Evolutionary conservation across 2,888 invertebrate species (phyloP).

Genomic region (Cantharis lateralis): DNA sequence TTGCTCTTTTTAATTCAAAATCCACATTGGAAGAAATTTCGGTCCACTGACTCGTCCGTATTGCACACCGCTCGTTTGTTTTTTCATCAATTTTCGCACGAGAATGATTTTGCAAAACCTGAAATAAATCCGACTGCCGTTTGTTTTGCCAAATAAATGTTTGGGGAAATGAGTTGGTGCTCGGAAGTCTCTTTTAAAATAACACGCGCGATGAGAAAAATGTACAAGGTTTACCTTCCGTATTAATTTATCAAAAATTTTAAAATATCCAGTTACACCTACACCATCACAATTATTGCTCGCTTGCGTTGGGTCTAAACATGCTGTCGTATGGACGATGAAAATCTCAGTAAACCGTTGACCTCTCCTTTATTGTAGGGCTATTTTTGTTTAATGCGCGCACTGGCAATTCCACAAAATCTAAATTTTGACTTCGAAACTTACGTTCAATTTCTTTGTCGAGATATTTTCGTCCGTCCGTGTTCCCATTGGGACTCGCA

Average conservation of each 20-base stretch:
- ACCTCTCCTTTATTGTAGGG: conserved; percentile 4
- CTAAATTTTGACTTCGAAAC: conserved; percentile 6
- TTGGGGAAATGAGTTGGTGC: background rate
- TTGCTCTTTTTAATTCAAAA: background rate
- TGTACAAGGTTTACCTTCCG: background rate
- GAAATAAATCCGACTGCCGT: background rate
- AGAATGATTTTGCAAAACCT: background rate
- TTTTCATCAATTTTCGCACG: background rate
- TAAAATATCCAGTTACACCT: background rate
- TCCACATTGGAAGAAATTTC: background rate
- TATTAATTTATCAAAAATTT: background rate
- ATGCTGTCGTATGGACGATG: background rate
- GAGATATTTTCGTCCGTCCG: background rate
- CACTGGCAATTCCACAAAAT: conserved; percentile 16
- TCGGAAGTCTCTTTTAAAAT: background rate
- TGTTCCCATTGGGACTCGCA: background rate
- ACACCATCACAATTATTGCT: background rate
- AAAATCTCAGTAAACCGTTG: conserved; percentile 7
- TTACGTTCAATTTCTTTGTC: background rate
- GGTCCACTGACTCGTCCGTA: background rate
- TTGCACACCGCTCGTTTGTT: background rate
- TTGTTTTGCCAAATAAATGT: background rate
- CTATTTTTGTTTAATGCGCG: conserved; percentile 5
- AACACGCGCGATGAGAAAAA: background rate
- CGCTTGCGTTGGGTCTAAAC: background rate